Evolutionary conservation across 2,888 invertebrate genomes (phyloP), one percentile per base, ranked within the genome.

Genomic region (Morpho deidamia): DNA sequence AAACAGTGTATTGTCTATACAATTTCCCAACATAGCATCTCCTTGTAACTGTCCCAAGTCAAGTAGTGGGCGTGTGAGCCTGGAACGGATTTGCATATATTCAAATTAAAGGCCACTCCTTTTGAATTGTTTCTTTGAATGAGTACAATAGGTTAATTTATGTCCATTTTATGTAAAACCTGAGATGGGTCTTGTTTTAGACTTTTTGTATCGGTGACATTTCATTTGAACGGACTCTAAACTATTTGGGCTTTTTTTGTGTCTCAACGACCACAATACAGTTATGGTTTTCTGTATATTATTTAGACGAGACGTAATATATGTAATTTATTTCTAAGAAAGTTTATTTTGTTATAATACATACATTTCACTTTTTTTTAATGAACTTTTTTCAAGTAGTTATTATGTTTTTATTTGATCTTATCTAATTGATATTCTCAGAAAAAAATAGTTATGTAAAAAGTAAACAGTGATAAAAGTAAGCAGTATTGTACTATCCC

Each of bases 51-150:
- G 34, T 56, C 51, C 56, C 48, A 37, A 53, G 42, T 35, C 51
- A 11, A 43, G 54, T 51, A 53, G 78, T 81, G 71, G 79, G 81
- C 76, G 82, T 82, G 66, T 67, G 62, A 63, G 56, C 59, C 42
- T 64, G 68, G 65, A 63, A 61, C 56, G 59, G 67, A 81, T 83
- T 80, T 79, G 72, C 81, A 83, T 83, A 59, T 61, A 79, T 74
- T 75, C 69, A 71, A 74, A 82, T 78, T 77, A 71, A 77, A 67
- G 69, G 73, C 69, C 69, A 67, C 71, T 75, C 73, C 72, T 67
- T 62, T 66, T 66, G 71, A 68, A 71, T 78, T 76, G 72, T 79
- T 78, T 71, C 70, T 72, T 65, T 65, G 71, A 71, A 72, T 69
- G 75, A 70, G 73, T 67, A 69, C 67, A 71, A 73, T 74, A 70